Evolutionary conservation across 2,888 invertebrate species (phyloP).

Genomic region (Ischnus inquisitorius): DNA sequence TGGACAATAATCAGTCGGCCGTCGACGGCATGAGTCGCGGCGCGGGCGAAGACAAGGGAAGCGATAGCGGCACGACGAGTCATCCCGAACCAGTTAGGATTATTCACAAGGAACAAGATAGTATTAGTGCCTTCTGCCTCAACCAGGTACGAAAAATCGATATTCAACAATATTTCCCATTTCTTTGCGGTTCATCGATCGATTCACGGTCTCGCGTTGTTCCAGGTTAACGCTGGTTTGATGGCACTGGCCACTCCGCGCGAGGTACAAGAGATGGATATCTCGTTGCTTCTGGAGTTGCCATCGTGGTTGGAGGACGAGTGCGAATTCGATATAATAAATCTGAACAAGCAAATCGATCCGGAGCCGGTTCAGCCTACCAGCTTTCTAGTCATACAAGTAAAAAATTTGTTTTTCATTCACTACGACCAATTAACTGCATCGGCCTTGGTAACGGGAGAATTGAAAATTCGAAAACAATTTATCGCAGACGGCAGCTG

Average conservation of each 20-base stretch:
- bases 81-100: slow-evolving; percentile 95
- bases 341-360: slow-evolving; percentile 89
- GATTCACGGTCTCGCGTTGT: slow-evolving; percentile 35
- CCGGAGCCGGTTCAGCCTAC: slow-evolving; percentile 91
- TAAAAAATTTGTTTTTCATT: slow-evolving; percentile 74
- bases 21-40: slow-evolving; percentile 79
- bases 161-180: slow-evolving; percentile 22
- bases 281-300: slow-evolving; percentile 95
- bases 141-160: slow-evolving; percentile 90
- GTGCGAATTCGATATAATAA: slow-evolving; percentile 98
- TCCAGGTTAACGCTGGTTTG: slow-evolving; percentile 91
- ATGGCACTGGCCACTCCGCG: slow-evolving; percentile 97
- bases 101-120: slow-evolving; percentile 99
- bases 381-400: slow-evolving; percentile 97
- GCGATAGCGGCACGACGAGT: slow-evolving; percentile 84
- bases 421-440: too few species aligned
- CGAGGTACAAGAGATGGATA: slow-evolving; percentile 99
- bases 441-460: not conserved
- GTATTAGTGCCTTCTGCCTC: slow-evolving; percentile 98
- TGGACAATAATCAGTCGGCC: slow-evolving; percentile 83
- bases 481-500: slow-evolving; percentile 86
- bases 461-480: slow-evolving; percentile 5
- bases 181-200: not conserved
- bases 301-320: slow-evolving; percentile 98
- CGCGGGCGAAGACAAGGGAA: slow-evolving; percentile 82